Evolutionary conservation across 2,113 vertebrate genomes (phyloP), one percentile per base, ranked within the genome.

Genomic region (Stomatorhinus ivindoensis): DNA sequence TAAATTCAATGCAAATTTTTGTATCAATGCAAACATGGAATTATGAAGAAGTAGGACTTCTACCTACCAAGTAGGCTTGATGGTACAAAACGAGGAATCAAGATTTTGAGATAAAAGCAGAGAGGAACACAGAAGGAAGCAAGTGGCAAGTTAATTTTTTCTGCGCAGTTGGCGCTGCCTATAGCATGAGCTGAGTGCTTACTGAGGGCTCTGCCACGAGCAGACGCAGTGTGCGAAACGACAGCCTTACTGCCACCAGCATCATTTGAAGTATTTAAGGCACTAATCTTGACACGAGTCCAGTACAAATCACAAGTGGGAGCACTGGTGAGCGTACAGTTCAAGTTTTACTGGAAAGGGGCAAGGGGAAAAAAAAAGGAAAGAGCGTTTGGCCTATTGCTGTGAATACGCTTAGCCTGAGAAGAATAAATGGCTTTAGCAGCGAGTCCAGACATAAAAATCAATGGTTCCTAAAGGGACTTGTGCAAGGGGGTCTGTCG

Each of bases 341-440:
- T 94, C 94, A 95, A 93, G 94, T 95, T 95, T 85, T 95, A 96
- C 96, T 96, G 95, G 93, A 92, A 96, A 96, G 95, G 94, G 92
- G 94, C 93, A 93, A 95, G 95, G 94, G 95, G 97, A 95, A 97
- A 94, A 95, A 93, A 95, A 94, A 94, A n/a, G n/a, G 93, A 94
- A 93, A 94, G 95, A 96, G 95, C 95, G 95, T 97, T 97, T 95
- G 90, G 92, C 94, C 94, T 95, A 95, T 96, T 95, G 97, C 96
- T 97, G 94, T 95, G 96, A 96, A 97, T 96, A 93, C 96, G 44
- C 91, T 94, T 97, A 97, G 85, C 97, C 98, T 97, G 97, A 96
- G 96, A 95, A 97, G 96, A 98, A 98, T 98, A 97, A 97, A 99
- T 98, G 97, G 96, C 96, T 98, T 96, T 96, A 96, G 97, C 96